phyloP scores from a whole-genome alignment of 2,797 vertebrate genomes.

The Periparus ater region DNA sequence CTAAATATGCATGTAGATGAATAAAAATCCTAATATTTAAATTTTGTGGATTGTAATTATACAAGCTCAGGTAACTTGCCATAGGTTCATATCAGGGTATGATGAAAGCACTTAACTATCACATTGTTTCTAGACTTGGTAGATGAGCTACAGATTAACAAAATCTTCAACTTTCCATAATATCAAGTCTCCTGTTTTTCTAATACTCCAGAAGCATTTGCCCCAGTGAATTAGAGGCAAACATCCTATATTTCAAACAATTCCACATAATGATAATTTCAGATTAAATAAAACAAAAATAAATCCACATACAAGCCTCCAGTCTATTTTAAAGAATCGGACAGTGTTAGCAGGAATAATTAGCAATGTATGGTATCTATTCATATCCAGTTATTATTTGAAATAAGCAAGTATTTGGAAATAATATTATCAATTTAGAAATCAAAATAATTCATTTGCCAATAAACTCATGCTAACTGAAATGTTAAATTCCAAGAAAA shows the following conservation, averaged over 20 bases:
- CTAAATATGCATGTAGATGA: background rate
- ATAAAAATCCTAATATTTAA: background rate
- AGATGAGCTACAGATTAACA: background rate
- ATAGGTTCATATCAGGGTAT: background rate
- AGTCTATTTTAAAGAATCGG: background rate
- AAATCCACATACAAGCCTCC: fast-evolving
- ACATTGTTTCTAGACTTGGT: background rate
- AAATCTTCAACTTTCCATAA: background rate
- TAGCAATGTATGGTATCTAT: background rate
- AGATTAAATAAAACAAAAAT: background rate
- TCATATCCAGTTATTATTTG: background rate
- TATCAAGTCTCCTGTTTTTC: background rate
- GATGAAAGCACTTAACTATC: background rate
- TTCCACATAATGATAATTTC: background rate
- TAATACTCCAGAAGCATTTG: background rate
- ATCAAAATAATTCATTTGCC: background rate
- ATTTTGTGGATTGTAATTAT: background rate
- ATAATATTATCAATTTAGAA: background rate
- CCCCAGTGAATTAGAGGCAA: background rate
- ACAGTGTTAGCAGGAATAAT: background rate
- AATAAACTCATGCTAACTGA: background rate
- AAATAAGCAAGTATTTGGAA: background rate
- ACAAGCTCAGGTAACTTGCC: background rate
- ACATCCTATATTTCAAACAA: background rate
- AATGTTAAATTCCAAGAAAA: background rate